Conservation (phyloP, 2,797 vertebrate genomes). For the Leptoclinus maculatus region DNA sequence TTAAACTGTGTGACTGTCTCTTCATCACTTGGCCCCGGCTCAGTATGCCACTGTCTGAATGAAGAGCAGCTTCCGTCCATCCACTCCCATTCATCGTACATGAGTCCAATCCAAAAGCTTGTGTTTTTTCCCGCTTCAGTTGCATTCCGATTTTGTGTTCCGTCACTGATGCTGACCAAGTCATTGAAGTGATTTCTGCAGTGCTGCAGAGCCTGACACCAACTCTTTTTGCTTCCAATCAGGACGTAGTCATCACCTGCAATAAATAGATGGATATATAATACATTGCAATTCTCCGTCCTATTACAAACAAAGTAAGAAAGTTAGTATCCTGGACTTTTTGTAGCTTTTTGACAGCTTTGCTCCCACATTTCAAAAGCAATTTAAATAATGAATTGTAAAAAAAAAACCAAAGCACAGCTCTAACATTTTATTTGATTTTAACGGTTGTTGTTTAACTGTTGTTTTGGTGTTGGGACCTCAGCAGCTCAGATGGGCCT, state of each 20-base stretch:
- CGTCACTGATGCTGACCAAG: constrained; percentile 44
- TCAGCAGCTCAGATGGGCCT: not conserved
- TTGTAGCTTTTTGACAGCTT: not conserved
- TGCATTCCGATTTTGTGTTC: fast-evolving
- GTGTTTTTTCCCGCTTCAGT: fast-evolving
- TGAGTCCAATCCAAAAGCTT: constrained; percentile 71
- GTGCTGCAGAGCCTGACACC: constrained; percentile 66
- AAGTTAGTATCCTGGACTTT: not conserved
- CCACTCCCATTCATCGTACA: constrained; percentile 48
- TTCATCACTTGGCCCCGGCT: too few relatives aligned
- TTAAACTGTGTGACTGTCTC: too few relatives aligned
- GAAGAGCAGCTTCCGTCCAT: constrained; percentile 43
- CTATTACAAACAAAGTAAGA: not conserved
- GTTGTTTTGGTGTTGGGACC: not conserved
- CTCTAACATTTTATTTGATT: not conserved
- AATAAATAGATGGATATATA: constrained; percentile 6
- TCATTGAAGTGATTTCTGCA: constrained; percentile 47
- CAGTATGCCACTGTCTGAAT: constrained; percentile 33
- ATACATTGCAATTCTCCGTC: not conserved
- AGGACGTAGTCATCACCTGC: not conserved
- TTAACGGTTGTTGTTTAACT: not conserved
- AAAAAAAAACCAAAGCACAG: not conserved
- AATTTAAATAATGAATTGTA: not conserved
- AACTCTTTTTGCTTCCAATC: not conserved
- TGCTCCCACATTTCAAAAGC: not conserved